Evolutionary conservation across 2,797 vertebrate genomes (phyloP).

Genomic region (Dipus sagitta): DNA sequence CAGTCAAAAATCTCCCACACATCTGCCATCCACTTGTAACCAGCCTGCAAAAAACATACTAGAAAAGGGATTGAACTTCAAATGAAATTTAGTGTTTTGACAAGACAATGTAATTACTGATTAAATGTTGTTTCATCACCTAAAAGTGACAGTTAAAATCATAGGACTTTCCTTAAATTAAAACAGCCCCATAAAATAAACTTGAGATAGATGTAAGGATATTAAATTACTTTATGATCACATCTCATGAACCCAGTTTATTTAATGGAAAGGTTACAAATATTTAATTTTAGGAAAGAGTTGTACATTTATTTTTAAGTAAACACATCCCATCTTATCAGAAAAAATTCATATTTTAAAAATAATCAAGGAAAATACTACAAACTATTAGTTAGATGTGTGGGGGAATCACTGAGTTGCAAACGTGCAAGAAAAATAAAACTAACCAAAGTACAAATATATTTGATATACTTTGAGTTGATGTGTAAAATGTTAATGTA

Average conservation of each 20-base stretch:
- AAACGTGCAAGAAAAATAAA: constrained; percentile 65
- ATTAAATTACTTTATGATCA: constrained; percentile 74
- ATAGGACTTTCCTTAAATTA: constrained; percentile 26
- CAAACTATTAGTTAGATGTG: constrained; percentile 55
- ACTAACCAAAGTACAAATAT: not conserved
- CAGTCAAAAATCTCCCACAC: not conserved
- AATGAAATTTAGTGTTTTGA: constrained; percentile 54
- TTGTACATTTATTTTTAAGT: not conserved
- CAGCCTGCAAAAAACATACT: not conserved
- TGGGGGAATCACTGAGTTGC: not conserved
- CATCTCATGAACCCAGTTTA: constrained; percentile 51
- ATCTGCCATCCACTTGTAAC: not conserved
- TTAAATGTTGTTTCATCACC: constrained; percentile 31
- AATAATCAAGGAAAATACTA: constrained; percentile 69
- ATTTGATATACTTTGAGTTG: not conserved
- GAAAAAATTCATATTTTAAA: constrained; percentile 55
- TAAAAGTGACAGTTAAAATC: constrained; percentile 58
- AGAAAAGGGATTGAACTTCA: constrained; percentile 26
- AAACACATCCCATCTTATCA: not conserved
- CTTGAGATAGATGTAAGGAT: constrained; percentile 38
- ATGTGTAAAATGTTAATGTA: constrained; percentile 35
- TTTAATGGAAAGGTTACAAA: constrained; percentile 67
- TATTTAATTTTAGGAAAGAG: constrained; percentile 73
- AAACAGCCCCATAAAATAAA: constrained; percentile 27
- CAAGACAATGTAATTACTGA: constrained; percentile 39